These are phyloP conservation scores for Aphidius gifuensis DNA, from an alignment of 1,140 invertebrate genomes.

Conservation along the genomic window DNA sequence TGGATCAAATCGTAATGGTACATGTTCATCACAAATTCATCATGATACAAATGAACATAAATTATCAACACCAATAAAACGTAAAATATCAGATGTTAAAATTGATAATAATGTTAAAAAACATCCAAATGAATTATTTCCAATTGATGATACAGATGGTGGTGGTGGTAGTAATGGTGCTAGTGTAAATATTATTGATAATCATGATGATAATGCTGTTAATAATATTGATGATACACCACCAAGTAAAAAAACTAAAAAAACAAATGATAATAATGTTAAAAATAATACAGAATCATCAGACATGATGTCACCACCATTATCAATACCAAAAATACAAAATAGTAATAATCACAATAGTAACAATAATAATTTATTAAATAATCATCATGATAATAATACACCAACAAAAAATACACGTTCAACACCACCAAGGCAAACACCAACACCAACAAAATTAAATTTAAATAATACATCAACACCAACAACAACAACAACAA, in stretches of 20 bases:
- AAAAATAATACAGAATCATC: constrained; percentile 31
- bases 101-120: constrained; percentile 39
- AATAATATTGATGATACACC: constrained; percentile 31
- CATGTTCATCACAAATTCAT: constrained; percentile 21
- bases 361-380: too few species aligned
- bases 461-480: constrained; percentile 15
- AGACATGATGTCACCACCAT: constrained; percentile 51
- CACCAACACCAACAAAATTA: too few species aligned
- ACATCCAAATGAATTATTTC: constrained; percentile 30
- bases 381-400: too few species aligned
- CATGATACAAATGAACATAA: constrained; percentile 38
- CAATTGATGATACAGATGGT: constrained; percentile 36
- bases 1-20: constrained; percentile 37
- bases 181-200: constrained; percentile 30
- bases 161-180: constrained; percentile 5
- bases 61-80: constrained; percentile 38
- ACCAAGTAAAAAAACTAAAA: constrained; percentile 41
- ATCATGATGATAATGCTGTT: constrained; percentile 26
- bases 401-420: too few species aligned
- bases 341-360: constrained; percentile 19
- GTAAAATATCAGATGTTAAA: constrained; percentile 43
- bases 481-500: constrained; percentile 31
- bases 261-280: constrained; percentile 24
- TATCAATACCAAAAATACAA: constrained; percentile 38
- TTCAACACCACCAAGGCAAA: too few species aligned